Conservation (phyloP, 2,113 vertebrate species). For the Naja naja region DNA sequence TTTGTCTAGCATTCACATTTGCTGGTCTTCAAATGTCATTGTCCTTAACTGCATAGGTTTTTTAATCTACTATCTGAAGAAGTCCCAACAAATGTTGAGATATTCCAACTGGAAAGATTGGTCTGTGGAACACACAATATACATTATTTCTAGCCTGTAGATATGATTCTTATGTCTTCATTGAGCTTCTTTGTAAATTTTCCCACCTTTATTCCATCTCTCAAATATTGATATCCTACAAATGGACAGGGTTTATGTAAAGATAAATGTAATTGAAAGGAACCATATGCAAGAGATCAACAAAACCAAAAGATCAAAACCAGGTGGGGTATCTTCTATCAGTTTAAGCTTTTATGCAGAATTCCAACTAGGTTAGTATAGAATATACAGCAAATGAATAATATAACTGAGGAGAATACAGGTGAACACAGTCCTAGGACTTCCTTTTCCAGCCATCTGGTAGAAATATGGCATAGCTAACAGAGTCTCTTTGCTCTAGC, state of each 20-base stretch:
- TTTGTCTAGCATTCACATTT: neutral
- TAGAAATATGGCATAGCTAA: neutral
- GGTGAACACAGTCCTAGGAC: neutral
- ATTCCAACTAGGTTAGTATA: neutral
- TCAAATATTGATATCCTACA: neutral
- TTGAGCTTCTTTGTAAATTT: neutral
- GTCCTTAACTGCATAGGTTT: neutral
- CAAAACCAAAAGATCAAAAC: neutral
- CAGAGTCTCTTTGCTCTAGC: neutral
- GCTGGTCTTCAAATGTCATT: neutral
- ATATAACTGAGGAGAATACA: neutral
- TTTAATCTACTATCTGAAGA: neutral
- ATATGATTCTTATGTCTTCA: too few species aligned
- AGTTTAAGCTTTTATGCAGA: neutral
- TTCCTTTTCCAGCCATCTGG: neutral
- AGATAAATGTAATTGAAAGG: neutral
- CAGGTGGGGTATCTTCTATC: neutral
- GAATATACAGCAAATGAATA: neutral
- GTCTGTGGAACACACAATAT: neutral
- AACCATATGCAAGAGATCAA: neutral
- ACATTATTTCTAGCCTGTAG: neutral
- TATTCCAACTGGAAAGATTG: neutral
- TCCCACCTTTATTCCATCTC: neutral
- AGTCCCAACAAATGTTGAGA: neutral
- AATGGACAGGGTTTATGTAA: neutral